Evolutionary conservation across 2,888 invertebrate species (phyloP).

Genomic region (Drosophila subquinaria): DNA sequence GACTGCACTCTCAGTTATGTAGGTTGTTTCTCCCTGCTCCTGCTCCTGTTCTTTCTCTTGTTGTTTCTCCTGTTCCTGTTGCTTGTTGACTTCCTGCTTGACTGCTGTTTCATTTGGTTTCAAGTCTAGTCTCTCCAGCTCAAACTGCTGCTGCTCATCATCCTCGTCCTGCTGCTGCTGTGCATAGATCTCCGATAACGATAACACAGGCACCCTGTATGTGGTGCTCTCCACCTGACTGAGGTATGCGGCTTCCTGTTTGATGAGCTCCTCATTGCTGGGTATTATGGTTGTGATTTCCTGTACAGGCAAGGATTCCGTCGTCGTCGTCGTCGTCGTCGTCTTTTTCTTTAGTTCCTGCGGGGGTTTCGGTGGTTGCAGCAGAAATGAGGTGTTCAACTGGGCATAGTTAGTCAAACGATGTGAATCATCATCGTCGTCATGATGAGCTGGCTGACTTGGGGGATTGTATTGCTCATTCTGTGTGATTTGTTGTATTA

Average conservation of each 20-base stretch:
- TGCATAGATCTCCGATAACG: constrained; percentile 72
- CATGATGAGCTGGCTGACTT: constrained; percentile 1
- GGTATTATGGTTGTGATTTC: constrained; percentile 55
- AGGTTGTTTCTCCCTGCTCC: constrained; percentile 6
- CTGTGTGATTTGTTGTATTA: constrained; percentile 82
- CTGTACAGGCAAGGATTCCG: constrained; percentile 24
- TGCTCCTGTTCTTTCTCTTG: constrained; percentile 2
- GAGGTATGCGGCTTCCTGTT: constrained; percentile 51
- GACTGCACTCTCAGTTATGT: constrained; percentile 24
- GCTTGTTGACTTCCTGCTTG: constrained; percentile 48
- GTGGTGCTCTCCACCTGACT: constrained; percentile 56
- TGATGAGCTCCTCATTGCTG: constrained; percentile 49
- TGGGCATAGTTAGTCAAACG: constrained; percentile 83
- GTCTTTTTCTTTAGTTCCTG: constrained; percentile 21
- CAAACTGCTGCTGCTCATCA: constrained; percentile 61
- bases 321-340: constrained; percentile 11
- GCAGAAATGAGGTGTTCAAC: constrained; percentile 78
- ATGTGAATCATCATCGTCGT: constrained; percentile 53
- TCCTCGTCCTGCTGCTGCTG: constrained; percentile 74
- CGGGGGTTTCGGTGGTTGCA: constrained; percentile 43
- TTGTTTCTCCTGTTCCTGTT: not conserved
- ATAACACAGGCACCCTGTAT: constrained; percentile 59
- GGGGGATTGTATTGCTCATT: constrained; percentile 39
- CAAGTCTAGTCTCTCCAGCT: constrained; percentile 53
- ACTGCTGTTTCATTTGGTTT: constrained; percentile 37